Conservation (phyloP, 2,888 invertebrate species). For the Iselma pallidipennis region DNA sequence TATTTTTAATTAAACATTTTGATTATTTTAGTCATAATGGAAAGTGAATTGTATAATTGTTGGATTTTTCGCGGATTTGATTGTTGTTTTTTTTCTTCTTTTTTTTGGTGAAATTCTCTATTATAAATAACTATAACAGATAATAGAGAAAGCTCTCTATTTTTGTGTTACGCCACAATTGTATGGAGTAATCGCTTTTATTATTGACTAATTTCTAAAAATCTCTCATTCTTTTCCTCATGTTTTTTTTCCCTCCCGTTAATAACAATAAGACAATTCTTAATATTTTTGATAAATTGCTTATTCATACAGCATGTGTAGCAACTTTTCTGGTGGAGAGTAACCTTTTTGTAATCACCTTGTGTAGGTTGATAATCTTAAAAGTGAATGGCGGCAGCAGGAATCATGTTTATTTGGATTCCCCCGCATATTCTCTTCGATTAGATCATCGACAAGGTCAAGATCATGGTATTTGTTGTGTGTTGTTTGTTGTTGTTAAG, state of each 20-base stretch:
- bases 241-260: neutral
- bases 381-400: neutral
- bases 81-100: too few species aligned
- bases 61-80: too few species aligned
- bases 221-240: neutral
- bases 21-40: too few species aligned
- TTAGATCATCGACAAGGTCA: constrained; percentile 31
- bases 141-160: neutral
- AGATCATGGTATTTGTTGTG: constrained; percentile 20
- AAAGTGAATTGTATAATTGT: too few species aligned
- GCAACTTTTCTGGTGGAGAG: too few species aligned
- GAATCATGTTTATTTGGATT: constrained; percentile 12
- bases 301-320: too few species aligned
- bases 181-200: neutral
- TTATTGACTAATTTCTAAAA: neutral
- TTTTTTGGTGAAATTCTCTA: too few species aligned
- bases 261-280: neutral
- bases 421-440: constrained; percentile 7
- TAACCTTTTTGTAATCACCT: too few species aligned
- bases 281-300: too few species aligned
- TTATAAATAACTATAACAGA: too few species aligned
- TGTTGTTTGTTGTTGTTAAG: neutral
- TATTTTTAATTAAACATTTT: too few species aligned
- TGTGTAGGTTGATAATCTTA: neutral
- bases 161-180: neutral